These are phyloP conservation scores for Acropora tenuis DNA, from an alignment of 64 coral and sea anemone species.

Conservation along the genomic window DNA sequence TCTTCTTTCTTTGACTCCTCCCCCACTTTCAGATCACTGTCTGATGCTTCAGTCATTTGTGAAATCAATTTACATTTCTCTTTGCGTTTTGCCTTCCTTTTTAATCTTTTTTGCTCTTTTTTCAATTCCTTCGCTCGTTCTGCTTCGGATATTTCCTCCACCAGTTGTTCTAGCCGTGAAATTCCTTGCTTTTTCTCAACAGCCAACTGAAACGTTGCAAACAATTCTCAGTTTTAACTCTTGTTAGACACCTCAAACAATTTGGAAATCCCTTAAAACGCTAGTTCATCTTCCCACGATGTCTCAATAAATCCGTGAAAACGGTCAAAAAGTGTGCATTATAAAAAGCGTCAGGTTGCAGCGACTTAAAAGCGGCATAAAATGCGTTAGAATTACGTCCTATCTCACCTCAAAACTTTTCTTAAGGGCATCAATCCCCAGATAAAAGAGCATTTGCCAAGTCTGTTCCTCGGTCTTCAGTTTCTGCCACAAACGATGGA, in stretches of 20 bases:
- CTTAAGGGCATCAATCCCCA: conserved; percentile 89
- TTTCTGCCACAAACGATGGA: conserved; percentile 98
- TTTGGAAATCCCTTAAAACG: background rate
- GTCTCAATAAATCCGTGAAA: too few relatives aligned
- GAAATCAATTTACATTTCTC: conserved; percentile 86
- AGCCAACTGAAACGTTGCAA: conserved; percentile 64
- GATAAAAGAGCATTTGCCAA: conserved; percentile 98
- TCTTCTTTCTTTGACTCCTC: conserved; percentile 55
- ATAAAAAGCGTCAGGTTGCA: too few relatives aligned
- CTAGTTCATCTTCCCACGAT: too few relatives aligned
- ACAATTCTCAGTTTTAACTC: background rate
- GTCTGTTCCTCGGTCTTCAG: conserved; percentile 93
- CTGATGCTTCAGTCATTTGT: conserved; percentile 4
- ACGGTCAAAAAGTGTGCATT: too few relatives aligned
- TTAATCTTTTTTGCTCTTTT: conserved; percentile 90
- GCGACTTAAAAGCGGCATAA: too few relatives aligned
- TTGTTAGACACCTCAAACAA: background rate
- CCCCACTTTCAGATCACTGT: conserved; percentile 13
- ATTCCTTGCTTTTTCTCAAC: conserved; percentile 95
- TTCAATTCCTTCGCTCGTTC: conserved; percentile 91
- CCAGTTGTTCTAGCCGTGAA: conserved; percentile 94
- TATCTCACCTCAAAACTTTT: conserved; percentile 92
- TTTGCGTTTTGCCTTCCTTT: conserved; percentile 89
- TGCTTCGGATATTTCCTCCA: conserved; percentile 94
- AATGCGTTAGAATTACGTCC: background rate